A percentile compares a stretch with the other conserved stretches of the same genome.
Conservation (phyloP, 2,888 invertebrate species). For the Furcula furcula region DNA sequence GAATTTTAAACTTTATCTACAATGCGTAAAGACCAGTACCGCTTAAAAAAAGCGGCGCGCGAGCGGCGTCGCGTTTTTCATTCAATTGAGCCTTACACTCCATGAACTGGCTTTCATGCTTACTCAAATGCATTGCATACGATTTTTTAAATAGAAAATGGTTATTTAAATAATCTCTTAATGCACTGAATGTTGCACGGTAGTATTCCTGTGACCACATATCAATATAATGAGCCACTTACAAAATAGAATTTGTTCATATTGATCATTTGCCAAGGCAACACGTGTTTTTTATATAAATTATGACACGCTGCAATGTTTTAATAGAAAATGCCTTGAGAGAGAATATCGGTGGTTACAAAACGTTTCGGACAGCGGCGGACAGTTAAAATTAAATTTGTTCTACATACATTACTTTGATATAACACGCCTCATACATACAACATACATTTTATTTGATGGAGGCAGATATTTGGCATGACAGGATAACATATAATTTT, state of each 20-base stretch:
- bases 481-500: too few relatives aligned
- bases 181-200: too few relatives aligned
- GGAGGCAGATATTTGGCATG: conserved; percentile 13
- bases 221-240: not conserved
- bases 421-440: conserved; percentile 14
- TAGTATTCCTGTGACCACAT: too few relatives aligned
- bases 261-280: conserved; percentile 63
- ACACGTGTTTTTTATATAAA: conserved; percentile 49
- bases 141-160: too few relatives aligned
- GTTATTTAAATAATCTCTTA: too few relatives aligned
- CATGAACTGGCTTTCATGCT: too few relatives aligned
- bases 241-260: conserved; percentile 19
- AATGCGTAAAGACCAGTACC: too few relatives aligned
- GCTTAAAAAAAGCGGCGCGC: too few relatives aligned
- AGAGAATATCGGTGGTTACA: conserved; percentile 20
- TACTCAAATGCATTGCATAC: too few relatives aligned
- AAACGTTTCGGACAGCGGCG: conserved; percentile 26
- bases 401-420: conserved; percentile 44
- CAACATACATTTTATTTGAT: conserved; percentile 1
- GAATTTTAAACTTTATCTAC: too few relatives aligned
- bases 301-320: conserved; percentile 26
- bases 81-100: too few relatives aligned
- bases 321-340: conserved; percentile 23
- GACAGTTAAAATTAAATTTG: conserved; percentile 42
- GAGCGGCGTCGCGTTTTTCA: too few relatives aligned